Conservation (phyloP, 2,797 vertebrate species). For the Halcyon leucocephala region DNA sequence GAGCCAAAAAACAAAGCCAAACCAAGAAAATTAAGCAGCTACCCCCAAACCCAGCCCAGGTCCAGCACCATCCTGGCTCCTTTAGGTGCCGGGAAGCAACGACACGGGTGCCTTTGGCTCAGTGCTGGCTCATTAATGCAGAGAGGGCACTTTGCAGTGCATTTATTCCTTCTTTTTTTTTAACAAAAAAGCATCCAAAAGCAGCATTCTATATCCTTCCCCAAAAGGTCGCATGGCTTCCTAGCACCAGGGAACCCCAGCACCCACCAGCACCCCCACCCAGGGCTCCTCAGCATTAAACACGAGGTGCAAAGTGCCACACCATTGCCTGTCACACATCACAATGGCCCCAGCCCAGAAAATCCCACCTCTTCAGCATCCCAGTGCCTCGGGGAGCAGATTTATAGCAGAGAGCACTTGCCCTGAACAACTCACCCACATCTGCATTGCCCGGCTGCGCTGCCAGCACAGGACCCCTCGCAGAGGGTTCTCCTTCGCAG, state of each 20-base stretch:
- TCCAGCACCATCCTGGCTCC: background rate
- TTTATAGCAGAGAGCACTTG: fast-evolving
- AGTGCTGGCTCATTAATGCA: background rate
- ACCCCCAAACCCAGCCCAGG: background rate
- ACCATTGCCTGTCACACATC: fast-evolving
- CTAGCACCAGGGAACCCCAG: fast-evolving
- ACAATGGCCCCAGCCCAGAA: fast-evolving
- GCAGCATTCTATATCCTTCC: fast-evolving
- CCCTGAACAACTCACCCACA: background rate
- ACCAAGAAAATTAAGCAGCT: background rate
- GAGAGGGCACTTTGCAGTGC: background rate
- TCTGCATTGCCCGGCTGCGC: background rate
- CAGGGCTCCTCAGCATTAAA: fast-evolving
- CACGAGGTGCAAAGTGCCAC: fast-evolving
- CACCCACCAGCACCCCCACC: fast-evolving
- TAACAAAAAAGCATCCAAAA: background rate
- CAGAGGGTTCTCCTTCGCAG: fast-evolving
- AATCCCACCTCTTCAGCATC: fast-evolving
- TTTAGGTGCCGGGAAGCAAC: fast-evolving
- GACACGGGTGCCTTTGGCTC: background rate
- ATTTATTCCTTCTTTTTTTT: background rate
- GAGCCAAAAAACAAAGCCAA: background rate
- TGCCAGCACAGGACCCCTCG: fast-evolving
- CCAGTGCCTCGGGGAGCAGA: fast-evolving
- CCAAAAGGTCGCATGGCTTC: background rate